Conservation (phyloP, 2,888 invertebrate species). For the Mythimna albipuncta region DNA sequence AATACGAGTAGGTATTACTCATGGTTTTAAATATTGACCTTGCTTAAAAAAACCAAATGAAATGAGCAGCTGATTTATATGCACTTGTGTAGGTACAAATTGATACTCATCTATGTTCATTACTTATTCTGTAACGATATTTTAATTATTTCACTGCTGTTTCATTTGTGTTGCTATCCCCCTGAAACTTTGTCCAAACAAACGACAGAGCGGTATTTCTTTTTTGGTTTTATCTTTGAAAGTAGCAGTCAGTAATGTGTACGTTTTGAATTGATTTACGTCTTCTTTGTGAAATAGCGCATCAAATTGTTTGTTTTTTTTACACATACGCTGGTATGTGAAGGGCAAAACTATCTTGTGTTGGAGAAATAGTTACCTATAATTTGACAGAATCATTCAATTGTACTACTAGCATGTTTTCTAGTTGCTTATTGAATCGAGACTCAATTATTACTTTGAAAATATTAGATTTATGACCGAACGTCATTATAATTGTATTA, state of each 20-base stretch:
- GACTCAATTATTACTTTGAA: too few species aligned
- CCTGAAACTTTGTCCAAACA: conserved; percentile 9
- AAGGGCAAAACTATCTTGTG: conserved; percentile 48
- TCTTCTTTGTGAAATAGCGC: conserved; percentile 37
- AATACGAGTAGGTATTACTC: not conserved
- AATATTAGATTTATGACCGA: too few species aligned
- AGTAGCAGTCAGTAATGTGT: conserved; percentile 26
- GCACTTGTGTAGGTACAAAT: conserved; percentile 2
- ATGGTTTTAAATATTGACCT: conserved; percentile 5
- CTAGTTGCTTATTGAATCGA: conserved; percentile 36
- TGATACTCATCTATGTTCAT: not conserved
- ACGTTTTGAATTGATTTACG: conserved; percentile 33
- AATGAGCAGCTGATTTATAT: not conserved
- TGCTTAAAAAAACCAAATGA: conserved; percentile 2
- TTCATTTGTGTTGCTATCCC: not conserved
- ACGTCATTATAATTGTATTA: too few species aligned
- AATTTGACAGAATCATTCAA: conserved; percentile 32
- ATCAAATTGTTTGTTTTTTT: conserved; percentile 44
- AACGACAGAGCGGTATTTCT: conserved; percentile 1
- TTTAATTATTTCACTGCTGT: not conserved
- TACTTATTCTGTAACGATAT: not conserved
- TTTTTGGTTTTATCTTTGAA: conserved; percentile 24
- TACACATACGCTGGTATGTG: conserved; percentile 51
- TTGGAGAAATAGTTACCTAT: not conserved
- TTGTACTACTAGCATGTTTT: conserved; percentile 23